Base-by-base conservation (phyloP, 2,888 invertebrate species). In the Eupithecia dodoneata region DNA sequence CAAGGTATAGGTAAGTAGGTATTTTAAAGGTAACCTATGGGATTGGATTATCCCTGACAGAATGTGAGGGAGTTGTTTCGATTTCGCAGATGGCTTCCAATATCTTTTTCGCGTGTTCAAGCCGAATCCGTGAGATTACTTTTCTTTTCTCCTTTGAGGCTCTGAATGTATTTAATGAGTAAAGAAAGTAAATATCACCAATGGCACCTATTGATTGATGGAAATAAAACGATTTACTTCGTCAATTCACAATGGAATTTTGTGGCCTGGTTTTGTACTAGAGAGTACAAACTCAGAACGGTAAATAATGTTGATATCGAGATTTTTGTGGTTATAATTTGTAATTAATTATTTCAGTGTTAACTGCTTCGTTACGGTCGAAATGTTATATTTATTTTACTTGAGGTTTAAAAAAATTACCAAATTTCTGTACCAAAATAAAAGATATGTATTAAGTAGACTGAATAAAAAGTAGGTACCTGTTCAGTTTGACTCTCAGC, bases 81-180 rank as follows among this genome's bases (percentile, higher is more conserved):
- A 89, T 88, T 89, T 87, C 83, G 84, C 86, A 86, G 88, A 88
- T 89, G 88, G 88, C 85, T 89, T 88, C 87, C 90, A 90, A 92
- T 92, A 90, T 91, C 87, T 90, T 88, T 88, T 86, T 91, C 89
- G 91, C 91, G 90, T 91, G 91, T 90, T 89, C 87, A 84, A 86
- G 82, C 86, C 85, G 89, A 90, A 90, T 91, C 89, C 88, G 79
- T 82, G 83, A 90, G 89, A 91, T 92, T 90, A 90, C 90, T 87
- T 91, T 90, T 87, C 86, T 87, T 87, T 88, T 87, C 88, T 85
- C 84, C 67, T 44, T 44, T 44, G 67, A 69, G 67, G 45, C 85
- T 83, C 81, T 83, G 82, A 86, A 87, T 86, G 85, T 90, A 88
- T 88, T 89, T 87, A 90, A 90, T 88, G 88, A 88, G 90, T 88